Base-by-base conservation (phyloP, 2,888 invertebrate genomes). In the Iselma pallidipennis region DNA sequence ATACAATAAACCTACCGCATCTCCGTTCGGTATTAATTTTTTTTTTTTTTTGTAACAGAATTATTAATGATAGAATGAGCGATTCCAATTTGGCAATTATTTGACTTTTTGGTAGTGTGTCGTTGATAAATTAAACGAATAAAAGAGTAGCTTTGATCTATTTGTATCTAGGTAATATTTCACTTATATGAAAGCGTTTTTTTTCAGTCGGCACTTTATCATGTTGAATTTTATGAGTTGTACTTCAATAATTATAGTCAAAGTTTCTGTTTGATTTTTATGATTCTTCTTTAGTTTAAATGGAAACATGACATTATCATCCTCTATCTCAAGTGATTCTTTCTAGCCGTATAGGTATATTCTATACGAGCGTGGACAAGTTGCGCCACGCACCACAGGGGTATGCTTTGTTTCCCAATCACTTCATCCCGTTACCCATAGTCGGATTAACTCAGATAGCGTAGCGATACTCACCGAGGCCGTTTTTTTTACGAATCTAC, bases 1-100 rank as follows among this genome's bases (percentile, higher is more conserved):
- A 53, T 55, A 26, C 31, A 62, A 56, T 31, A 55, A 54, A 61
- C 55, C 53, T 58, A 55, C 64, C 64, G 64, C 64, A 64, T 52
- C 54, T 64, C 64, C 64, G 64, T 58, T 33, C n/a, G n/a, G 12
- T 4, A 6, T 49, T 25, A 49, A 23, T 5, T 25, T 49, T 14
- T 26, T 25, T 21, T 49, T 49, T 28, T 23, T 16, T 6, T 5
- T 14, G 6, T 1, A 21, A 28, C 3, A 31, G 29, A 51, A 51
- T 51, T 28, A 50, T 31, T 21, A 21, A 56, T 56, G 56, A 56
- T 23, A 19, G 49, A 29, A 29, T 56, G 56, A 56, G 56, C 56
- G 56, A 29, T 56, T 48, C 56, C 49, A 56, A 56, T 56, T 56
- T 49, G 49, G 23, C 49, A 49, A 49, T 56, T 49, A 56, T 21